Percentiles rank a stretch among this genome's conserved stretches.
phyloP scores from a whole-genome alignment of 2,113 vertebrate genomes.

The Panurus biarmicus region DNA sequence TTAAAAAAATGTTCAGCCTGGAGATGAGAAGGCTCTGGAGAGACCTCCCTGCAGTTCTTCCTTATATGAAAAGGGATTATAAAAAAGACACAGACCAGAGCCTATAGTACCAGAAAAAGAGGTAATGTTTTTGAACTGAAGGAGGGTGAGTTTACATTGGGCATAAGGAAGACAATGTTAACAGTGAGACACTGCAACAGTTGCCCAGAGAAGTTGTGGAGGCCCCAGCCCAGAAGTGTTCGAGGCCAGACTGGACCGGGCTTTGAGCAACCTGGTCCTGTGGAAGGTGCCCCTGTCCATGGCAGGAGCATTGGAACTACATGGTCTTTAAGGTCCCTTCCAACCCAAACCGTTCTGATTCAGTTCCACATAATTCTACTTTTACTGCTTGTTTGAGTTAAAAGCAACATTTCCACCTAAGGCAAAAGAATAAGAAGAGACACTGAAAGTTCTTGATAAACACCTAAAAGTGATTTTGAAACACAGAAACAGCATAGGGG shows the following conservation, averaged over 20 bases:
- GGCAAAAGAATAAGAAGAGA: neutral
- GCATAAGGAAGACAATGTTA: neutral
- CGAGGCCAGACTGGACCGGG: neutral
- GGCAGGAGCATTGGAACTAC: neutral
- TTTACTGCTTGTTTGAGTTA: neutral
- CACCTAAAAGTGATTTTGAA: neutral
- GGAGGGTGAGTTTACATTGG: neutral
- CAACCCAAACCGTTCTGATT: neutral
- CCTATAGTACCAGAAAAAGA: neutral
- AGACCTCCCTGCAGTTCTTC: neutral
- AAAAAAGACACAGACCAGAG: neutral
- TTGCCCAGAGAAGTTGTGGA: neutral
- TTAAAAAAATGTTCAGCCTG: neutral
- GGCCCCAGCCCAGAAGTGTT: neutral
- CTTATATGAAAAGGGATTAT: neutral
- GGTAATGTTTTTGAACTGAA: neutral
- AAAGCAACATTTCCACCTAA: neutral
- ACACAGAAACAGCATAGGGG: neutral
- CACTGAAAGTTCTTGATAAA: neutral
- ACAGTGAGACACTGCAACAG: neutral
- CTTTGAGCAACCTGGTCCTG: neutral
- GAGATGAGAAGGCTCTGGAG: neutral
- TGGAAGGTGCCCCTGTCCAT: neutral
- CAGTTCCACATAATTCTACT: neutral
- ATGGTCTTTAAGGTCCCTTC: neutral